Base-by-base conservation (phyloP, 2,888 invertebrate genomes). In the Agrotis segetum region DNA sequence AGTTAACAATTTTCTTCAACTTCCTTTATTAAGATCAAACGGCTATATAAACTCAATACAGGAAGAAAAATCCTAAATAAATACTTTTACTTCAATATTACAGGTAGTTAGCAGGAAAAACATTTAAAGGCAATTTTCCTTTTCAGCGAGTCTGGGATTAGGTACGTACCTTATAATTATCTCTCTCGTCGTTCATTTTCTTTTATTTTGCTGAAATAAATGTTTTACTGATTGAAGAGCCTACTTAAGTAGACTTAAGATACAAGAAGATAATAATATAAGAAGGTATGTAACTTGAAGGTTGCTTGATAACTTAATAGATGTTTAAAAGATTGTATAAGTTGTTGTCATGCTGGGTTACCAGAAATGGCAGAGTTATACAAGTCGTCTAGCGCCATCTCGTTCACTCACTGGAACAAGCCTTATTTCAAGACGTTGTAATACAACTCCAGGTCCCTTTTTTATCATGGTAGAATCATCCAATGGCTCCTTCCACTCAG, bases 121-220 rank as follows among this genome's bases (percentile, higher is more conserved):
- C 63, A 68, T 77, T 67, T 53, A 52, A 73, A 74, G 29, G 66
- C 50, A 63, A 78, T 78, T 74, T 78, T 68, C 79, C 29, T 74
- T 70, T 74, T 67, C 67, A 63, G 55, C 34, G 66, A 56, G 7
- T 67, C 52, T 2, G 56, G 9, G 53, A 78, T 74, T 79, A 67
- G 65, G 3, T 71, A 46, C 56, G 29, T 52, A 67, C 62, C 40
- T 40, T 40, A 60, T 68, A 77, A 77, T 77, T 79, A 75, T 75
- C 71, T 68, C 46, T 40, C 46, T 52, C 29, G 29, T 53, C 29
- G 29, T 71, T 67, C 71, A n/a, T 53, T 71, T 69, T 59, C 53
- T 49, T 68, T 79, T 74, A 56, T 56, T 74, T 70, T 50, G 58
- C n/a, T 53, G 40, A 64, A 60, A 56, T 67, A 65, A 60, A 53